Evolutionary conservation across 2,113 vertebrate genomes (phyloP), one percentile per base, ranked within the genome.

Genomic region (Phaethon lepturus): DNA sequence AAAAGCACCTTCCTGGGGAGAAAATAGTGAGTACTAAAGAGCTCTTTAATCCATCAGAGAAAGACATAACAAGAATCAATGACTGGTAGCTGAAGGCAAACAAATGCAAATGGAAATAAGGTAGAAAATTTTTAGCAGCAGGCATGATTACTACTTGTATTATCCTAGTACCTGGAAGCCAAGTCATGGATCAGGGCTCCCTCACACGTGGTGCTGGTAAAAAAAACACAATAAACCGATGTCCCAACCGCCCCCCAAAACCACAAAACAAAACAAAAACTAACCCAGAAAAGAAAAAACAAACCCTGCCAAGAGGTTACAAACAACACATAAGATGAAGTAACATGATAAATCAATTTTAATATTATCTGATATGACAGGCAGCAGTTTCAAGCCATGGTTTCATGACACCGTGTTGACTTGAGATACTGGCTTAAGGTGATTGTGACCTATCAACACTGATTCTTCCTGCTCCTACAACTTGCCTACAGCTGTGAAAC

Each of bases 61-160:
- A 80, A 95, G 47, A 75, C 74, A 69, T 82, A 95, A 85, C 84
- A 88, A 86, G 84, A 94, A 91, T 92, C 93, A 96, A 88, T 88
- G 62, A 82, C 93, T 94, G 78, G 66, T 93, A 96, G 71, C 58
- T 94, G 74, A 96, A 97, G 77, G 77, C 81, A 96, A 96, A 96
- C 66, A 91, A 95, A 94, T 88, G 62, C 85, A 95, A 94, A 93
- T 77, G 45, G 86, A 94, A 95, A 90, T 86, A 96, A 86, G 11
- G 31, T 45, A 88, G 71, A 90, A 95, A 95, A 66, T 45, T 78
- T 91, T 94, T 88, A 94, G 66, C 93, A 96, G 90, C 85, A 86
- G 71, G 92, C 53, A 24, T 82, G 62, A 96, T 95, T 96, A 91
- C 69, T 90, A 53, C 87, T 88, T 60, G 14, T 82, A 73, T 87